Evolutionary conservation across 2,888 invertebrate genomes (phyloP).

Genomic region (Machimus rusticus): DNA sequence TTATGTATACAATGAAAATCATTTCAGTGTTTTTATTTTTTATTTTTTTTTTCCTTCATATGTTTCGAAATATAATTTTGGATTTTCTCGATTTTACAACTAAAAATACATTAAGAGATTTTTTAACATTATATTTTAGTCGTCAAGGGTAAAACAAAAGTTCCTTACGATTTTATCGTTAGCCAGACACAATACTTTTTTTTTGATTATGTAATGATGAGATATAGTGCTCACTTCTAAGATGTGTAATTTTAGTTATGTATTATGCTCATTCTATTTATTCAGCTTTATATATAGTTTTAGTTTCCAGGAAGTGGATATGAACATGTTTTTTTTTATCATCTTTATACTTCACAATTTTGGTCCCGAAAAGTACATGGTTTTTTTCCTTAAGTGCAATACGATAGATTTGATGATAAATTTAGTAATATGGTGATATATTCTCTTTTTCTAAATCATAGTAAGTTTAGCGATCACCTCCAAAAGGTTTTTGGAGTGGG

Average conservation of each 20-base stretch:
- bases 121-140: slow-evolving; percentile 15
- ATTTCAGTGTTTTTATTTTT: slow-evolving; percentile 12
- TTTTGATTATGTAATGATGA: slow-evolving; percentile 32
- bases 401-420: slow-evolving; percentile 10
- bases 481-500: neutral
- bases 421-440: slow-evolving; percentile 31
- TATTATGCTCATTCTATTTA: slow-evolving; percentile 16
- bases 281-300: slow-evolving; percentile 12
- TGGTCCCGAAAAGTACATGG: slow-evolving; percentile 39
- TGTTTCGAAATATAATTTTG: slow-evolving; percentile 10
- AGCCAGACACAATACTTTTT: slow-evolving; percentile 20
- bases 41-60: neutral
- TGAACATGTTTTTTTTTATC: slow-evolving; percentile 18
- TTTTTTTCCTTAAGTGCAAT: slow-evolving; percentile 22
- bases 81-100: neutral
- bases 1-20: slow-evolving; percentile 45
- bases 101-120: slow-evolving; percentile 23
- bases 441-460: neutral
- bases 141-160: neutral
- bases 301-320: slow-evolving; percentile 37
- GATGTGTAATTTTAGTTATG: slow-evolving; percentile 23
- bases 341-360: slow-evolving; percentile 30
- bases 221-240: slow-evolving; percentile 28
- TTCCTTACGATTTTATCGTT: neutral
- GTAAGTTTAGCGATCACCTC: neutral